phyloP scores from a whole-genome alignment of 2,113 vertebrate genomes.

The Cephalopholis sonnerati region DNA sequence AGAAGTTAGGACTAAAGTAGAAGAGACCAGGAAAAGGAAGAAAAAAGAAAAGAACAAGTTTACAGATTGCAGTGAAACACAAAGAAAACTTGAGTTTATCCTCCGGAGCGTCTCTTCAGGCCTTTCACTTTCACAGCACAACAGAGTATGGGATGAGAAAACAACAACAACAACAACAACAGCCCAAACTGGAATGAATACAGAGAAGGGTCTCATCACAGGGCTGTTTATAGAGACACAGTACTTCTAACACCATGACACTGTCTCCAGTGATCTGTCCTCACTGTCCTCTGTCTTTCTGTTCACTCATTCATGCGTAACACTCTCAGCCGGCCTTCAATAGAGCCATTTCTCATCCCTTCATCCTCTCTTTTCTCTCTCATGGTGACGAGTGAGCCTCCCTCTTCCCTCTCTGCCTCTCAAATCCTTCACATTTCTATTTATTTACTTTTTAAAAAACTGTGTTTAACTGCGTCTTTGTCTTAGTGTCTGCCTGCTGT shows the following conservation, averaged over 20 bases:
- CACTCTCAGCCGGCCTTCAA: conserved; percentile 29
- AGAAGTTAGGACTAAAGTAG: too few relatives aligned
- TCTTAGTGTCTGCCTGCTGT: background rate
- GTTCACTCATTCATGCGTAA: conserved; percentile 48
- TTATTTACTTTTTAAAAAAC: background rate
- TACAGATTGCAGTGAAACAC: too few relatives aligned
- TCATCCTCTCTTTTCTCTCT: conserved; percentile 1
- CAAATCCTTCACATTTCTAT: conserved; percentile 1
- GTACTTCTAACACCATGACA: conserved; percentile 10
- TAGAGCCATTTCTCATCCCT: background rate
- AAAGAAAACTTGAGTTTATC: background rate
- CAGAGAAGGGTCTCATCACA: background rate
- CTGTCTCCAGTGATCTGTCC: conserved; percentile 6
- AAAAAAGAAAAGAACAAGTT: too few relatives aligned
- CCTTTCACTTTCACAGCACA: too few relatives aligned
- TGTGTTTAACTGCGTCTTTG: background rate
- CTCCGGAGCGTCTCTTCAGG: too few relatives aligned
- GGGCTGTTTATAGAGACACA: background rate
- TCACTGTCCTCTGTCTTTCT: conserved; percentile 50
- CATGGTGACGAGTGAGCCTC: fast-evolving
- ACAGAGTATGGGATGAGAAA: background rate
- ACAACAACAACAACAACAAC: background rate
- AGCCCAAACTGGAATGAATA: background rate
- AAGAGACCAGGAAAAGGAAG: background rate
- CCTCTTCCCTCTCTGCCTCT: background rate